A percentile compares a stretch with the other conserved stretches of the same genome.
phyloP scores from a whole-genome alignment of 1,140 invertebrate genomes.

The Neotoxoptera formosana region DNA sequence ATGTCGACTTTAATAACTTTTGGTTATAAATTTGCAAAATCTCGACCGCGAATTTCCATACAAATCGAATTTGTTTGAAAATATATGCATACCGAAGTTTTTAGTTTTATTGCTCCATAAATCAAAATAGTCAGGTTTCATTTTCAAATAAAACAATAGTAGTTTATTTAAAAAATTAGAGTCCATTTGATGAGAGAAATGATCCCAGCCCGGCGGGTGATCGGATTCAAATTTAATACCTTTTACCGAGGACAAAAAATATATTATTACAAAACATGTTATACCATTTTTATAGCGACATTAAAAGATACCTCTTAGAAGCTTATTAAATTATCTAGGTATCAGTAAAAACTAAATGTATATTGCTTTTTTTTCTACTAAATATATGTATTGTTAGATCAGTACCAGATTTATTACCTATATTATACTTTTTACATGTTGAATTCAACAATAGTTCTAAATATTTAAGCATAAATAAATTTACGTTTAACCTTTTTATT shows the following conservation, averaged over 20 bases:
- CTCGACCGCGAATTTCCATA: conserved; percentile 24
- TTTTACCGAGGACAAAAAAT: background rate
- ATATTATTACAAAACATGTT: background rate
- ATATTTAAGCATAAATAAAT: background rate
- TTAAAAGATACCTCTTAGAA: background rate
- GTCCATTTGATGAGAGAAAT: background rate
- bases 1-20: conserved; percentile 35
- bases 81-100: conserved; percentile 23
- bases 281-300: background rate
- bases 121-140: conserved; percentile 20
- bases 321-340: background rate
- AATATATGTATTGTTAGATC: background rate
- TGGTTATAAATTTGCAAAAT: conserved; percentile 19
- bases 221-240: conserved; percentile 7
- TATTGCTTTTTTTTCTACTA: background rate
- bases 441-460: background rate
- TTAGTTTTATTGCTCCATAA: conserved; percentile 21
- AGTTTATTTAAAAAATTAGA: background rate
- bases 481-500: background rate
- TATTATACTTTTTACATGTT: background rate
- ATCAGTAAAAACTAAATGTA: background rate
- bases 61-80: conserved; percentile 24
- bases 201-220: background rate
- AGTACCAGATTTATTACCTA: background rate
- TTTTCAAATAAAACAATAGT: conserved; percentile 40